phyloP scores from a whole-genome alignment of 2,888 invertebrate genomes.

The Athalia cordata region DNA sequence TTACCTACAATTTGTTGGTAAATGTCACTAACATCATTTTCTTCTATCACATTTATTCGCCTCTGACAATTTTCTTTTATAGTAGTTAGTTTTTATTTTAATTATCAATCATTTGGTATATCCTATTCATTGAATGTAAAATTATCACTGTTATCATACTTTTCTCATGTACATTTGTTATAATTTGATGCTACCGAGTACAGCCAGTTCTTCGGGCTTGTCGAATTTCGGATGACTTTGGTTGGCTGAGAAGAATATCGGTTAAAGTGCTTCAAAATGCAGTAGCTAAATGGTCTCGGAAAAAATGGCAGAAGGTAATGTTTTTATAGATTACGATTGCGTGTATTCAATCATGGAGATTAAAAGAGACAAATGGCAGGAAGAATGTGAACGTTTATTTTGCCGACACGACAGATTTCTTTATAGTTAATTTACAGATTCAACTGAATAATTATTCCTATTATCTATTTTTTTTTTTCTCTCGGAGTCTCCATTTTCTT shows the following conservation, averaged over 20 bases:
- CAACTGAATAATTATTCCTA: not conserved
- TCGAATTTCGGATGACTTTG: slow-evolving; percentile 14
- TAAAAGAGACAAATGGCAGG: not conserved
- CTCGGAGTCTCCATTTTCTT: not conserved
- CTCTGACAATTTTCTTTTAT: not conserved
- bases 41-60: not conserved
- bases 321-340: slow-evolving; percentile 32
- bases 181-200: not conserved
- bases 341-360: slow-evolving; percentile 34
- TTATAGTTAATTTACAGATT: not conserved
- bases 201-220: not conserved
- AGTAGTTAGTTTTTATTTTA: slow-evolving; percentile 6
- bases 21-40: slow-evolving; percentile 24
- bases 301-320: slow-evolving; percentile 31
- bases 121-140: not conserved
- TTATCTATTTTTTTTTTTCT: not conserved
- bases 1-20: not conserved
- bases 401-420: not conserved
- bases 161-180: not conserved
- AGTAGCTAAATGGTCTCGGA: slow-evolving; percentile 32
- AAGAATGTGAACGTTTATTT: not conserved
- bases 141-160: no score
- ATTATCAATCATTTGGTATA: slow-evolving; percentile 13
- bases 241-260: slow-evolving; percentile 14
- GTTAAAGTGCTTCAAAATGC: slow-evolving; percentile 32